phyloP scores from a whole-genome alignment of 2,113 vertebrate genomes.

The Rhinoptilus africanus region DNA sequence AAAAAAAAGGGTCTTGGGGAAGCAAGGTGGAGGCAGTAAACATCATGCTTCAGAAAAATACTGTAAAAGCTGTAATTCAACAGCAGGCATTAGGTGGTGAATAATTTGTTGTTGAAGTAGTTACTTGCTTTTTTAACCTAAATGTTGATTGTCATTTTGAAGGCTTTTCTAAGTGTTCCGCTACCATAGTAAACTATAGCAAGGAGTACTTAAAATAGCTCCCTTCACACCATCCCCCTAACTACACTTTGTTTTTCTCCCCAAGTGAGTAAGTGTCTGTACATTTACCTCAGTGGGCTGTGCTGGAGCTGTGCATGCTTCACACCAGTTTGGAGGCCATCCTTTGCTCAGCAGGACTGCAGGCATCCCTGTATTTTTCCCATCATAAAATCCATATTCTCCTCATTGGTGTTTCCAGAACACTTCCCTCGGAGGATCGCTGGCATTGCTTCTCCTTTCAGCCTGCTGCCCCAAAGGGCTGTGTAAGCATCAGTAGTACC shows the following conservation, averaged over 20 bases:
- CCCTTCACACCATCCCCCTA: neutral
- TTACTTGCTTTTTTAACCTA: conserved; percentile 45
- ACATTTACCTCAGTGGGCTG: neutral
- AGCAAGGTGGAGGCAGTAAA: neutral
- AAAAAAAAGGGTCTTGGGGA: neutral
- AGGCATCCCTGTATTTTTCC: neutral
- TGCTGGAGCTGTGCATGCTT: neutral
- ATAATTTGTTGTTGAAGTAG: conserved; percentile 28
- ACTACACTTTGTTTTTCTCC: neutral
- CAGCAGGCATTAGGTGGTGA: conserved; percentile 42
- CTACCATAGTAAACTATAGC: neutral
- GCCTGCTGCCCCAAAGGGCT: neutral
- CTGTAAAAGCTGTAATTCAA: conserved; percentile 43
- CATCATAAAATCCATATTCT: neutral
- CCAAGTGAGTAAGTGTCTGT: neutral
- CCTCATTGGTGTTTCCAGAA: neutral
- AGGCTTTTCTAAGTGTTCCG: conserved; percentile 12
- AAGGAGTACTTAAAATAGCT: conserved; percentile 31
- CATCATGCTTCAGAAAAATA: conserved; percentile 18
- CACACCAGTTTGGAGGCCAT: rapidly evolving
- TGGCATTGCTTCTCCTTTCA: neutral
- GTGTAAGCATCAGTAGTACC: neutral
- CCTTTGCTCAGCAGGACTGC: neutral
- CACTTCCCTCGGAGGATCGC: neutral
- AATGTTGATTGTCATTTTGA: conserved; percentile 43